These are phyloP conservation scores for Euura lappo DNA, from an alignment of 1,140 invertebrate species.

Conservation along the genomic window DNA sequence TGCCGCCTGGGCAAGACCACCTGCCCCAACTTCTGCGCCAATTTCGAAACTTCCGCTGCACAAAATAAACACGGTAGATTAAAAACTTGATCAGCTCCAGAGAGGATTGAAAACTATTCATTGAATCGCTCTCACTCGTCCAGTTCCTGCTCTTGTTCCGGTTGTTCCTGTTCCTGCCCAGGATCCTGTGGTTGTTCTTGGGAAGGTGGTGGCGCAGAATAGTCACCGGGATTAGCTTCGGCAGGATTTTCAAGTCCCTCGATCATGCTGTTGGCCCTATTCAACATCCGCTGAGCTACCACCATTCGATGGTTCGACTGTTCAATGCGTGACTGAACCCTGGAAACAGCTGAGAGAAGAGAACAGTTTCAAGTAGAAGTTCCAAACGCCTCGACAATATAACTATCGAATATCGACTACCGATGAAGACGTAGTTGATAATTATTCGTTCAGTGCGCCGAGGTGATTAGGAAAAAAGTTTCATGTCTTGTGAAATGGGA, in stretches of 20 bases:
- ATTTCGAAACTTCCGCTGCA: not conserved
- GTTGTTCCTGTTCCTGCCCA: constrained; percentile 15
- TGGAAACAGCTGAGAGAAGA: not conserved
- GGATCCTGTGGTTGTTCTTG: constrained; percentile 42
- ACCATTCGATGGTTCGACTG: not conserved
- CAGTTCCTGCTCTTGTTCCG: not conserved
- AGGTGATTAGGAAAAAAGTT: too few species aligned
- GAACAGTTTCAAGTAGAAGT: not conserved
- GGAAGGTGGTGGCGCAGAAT: not conserved
- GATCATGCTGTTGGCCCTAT: constrained; percentile 41
- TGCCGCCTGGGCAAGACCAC: constrained; percentile 48
- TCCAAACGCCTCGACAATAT: not conserved
- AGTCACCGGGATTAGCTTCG: constrained; percentile 7
- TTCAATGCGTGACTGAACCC: not conserved
- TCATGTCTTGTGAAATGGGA: too few species aligned
- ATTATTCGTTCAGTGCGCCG: too few species aligned
- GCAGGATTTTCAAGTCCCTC: constrained; percentile 37
- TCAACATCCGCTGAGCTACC: constrained; percentile 38
- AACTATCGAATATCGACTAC: too few species aligned
- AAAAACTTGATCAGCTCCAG: too few species aligned
- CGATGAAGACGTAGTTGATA: too few species aligned
- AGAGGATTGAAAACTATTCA: not conserved
- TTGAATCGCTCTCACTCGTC: not conserved
- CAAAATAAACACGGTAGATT: not conserved
- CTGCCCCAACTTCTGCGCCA: constrained; percentile 20